Percentiles rank a stretch among this genome's conserved stretches.
Conservation (phyloP, 1,140 invertebrate genomes). For the Apocrypta bakeri region DNA sequence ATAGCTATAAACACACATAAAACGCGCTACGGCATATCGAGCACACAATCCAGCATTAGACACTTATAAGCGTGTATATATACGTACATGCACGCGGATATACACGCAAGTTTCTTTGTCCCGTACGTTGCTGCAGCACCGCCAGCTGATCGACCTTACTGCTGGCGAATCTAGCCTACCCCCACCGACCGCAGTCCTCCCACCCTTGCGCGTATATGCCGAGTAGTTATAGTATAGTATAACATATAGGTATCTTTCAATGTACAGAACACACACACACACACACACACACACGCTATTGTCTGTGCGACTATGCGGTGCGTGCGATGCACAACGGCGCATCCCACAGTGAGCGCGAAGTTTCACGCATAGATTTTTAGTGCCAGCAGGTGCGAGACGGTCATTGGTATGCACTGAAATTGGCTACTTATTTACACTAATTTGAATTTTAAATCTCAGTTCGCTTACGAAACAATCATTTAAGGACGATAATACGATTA, state of each 20-base stretch:
- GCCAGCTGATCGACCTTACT: conserved; percentile 61
- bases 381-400: too few species aligned
- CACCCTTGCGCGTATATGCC: not conserved
- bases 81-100: not conserved
- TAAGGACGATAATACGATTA: too few species aligned
- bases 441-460: too few species aligned
- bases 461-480: too few species aligned
- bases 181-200: not conserved
- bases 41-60: not conserved
- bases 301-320: not conserved
- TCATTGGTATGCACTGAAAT: too few species aligned
- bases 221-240: not conserved
- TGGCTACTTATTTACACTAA: too few species aligned
- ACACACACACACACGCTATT: too few species aligned
- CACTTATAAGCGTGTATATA: not conserved
- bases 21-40: not conserved
- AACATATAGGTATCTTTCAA: too few species aligned
- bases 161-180: not conserved
- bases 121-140: conserved; percentile 8
- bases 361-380: too few species aligned
- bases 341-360: not conserved
- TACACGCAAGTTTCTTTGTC: conserved; percentile 48
- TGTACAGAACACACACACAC: too few species aligned
- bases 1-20: too few species aligned
- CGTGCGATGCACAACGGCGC: not conserved